Evolutionary conservation across 92 coral and sea anemone genomes (phyloP).

Genomic region (Virgularia gustaviana): DNA sequence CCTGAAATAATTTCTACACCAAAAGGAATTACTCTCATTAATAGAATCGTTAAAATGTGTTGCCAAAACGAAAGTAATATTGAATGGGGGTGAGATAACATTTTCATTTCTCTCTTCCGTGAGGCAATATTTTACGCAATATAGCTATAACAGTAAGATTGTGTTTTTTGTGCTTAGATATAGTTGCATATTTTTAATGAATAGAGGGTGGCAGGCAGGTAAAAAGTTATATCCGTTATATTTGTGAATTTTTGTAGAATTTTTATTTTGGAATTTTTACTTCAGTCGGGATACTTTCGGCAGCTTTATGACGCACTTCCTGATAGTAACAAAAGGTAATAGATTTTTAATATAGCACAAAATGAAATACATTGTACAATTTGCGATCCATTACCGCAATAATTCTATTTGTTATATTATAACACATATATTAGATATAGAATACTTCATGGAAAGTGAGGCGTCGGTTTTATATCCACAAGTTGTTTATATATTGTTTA

Average conservation of each 20-base stretch:
- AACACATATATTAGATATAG: no score
- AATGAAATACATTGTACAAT: no score
- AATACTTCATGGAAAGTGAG: not conserved
- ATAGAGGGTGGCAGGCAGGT: no score
- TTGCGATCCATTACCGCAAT: no score
- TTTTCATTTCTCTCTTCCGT: not conserved
- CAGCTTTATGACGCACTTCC: conserved; percentile 69
- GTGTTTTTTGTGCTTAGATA: no score
- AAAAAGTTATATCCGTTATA: not conserved
- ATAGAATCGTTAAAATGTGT: conserved; percentile 73
- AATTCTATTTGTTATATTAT: no score
- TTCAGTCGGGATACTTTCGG: conserved; percentile 52
- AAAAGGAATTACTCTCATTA: conserved; percentile 62
- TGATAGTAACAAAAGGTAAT: conserved; percentile 59
- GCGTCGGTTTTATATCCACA: no score
- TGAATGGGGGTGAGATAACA: conserved; percentile 99
- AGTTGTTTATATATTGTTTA: no score
- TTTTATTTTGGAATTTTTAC: conserved; percentile 65
- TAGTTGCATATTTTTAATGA: no score
- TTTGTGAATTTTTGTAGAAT: conserved; percentile 40
- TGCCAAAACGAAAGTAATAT: conserved; percentile 58
- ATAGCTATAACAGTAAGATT: no score
- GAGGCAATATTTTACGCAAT: no score
- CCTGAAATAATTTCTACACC: conserved; percentile 49
- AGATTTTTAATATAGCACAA: not conserved